Percentiles rank a stretch among this genome's conserved stretches.
Evolutionary conservation across 2,113 vertebrate genomes (phyloP).

Genomic region (Athene cunicularia): DNA sequence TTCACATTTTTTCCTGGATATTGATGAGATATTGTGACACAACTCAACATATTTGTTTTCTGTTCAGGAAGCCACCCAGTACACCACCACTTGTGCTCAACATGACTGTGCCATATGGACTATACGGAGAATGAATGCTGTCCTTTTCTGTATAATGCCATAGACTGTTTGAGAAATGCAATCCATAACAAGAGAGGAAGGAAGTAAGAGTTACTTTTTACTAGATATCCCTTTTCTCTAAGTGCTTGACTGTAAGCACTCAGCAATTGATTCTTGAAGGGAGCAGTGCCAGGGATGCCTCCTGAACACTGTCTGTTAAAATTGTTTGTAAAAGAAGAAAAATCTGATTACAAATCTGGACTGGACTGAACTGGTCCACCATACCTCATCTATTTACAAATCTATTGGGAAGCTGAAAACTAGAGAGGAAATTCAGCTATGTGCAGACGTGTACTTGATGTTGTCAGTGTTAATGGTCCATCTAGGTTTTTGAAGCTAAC

Average conservation of each 20-base stretch:
- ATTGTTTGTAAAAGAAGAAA: not conserved
- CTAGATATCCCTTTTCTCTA: not conserved
- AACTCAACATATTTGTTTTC: not conserved
- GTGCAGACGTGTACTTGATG: not conserved
- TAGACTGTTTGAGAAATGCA: not conserved
- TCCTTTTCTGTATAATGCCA: not conserved
- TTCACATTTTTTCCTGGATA: not conserved
- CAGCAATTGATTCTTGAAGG: not conserved
- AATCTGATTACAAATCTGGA: not conserved
- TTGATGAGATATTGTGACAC: not conserved
- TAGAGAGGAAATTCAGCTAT: not conserved
- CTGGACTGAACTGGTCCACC: not conserved
- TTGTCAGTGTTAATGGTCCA: not conserved
- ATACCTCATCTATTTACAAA: not conserved
- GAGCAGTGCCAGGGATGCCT: not conserved
- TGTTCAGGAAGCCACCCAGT: not conserved
- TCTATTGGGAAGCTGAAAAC: not conserved
- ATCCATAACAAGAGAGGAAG: not conserved
- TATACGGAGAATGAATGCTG: not conserved
- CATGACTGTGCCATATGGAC: rapidly evolving
- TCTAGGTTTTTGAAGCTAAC: not conserved
- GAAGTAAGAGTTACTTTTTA: not conserved
- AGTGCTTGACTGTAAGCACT: not conserved
- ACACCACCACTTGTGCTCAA: not conserved
- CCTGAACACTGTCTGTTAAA: not conserved